A percentile compares a stretch with the other conserved stretches of the same genome.
Conservation (phyloP, 2,888 invertebrate genomes). For the Sinelater perroti region DNA sequence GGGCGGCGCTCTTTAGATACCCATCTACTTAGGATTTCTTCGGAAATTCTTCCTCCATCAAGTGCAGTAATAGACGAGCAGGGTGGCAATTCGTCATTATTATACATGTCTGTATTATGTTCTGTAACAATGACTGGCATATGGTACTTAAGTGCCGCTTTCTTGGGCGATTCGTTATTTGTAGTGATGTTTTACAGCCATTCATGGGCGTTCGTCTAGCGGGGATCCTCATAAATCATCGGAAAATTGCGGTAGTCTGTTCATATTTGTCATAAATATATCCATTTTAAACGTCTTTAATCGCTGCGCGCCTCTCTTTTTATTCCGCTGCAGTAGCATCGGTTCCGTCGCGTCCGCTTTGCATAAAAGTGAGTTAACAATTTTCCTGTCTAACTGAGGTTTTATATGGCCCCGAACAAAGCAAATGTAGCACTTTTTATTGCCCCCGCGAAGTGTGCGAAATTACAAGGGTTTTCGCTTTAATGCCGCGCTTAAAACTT, state of each 20-base stretch:
- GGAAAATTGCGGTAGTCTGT: constrained; percentile 42
- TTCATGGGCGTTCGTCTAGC: constrained; percentile 40
- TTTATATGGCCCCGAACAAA: constrained; percentile 28
- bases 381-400: constrained; percentile 28
- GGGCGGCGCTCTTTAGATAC: constrained; percentile 3
- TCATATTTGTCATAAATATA: constrained; percentile 38
- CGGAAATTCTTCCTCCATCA: constrained; percentile 18
- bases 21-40: constrained; percentile 5
- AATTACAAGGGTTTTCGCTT: constrained; percentile 31
- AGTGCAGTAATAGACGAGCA: constrained; percentile 16
- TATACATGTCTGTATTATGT: constrained; percentile 34
- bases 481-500: constrained; percentile 25
- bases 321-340: constrained; percentile 14
- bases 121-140: constrained; percentile 40
- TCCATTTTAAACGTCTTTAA: constrained; percentile 32
- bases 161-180: constrained; percentile 40
- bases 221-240: constrained; percentile 44
- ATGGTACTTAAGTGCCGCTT: constrained; percentile 40
- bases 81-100: constrained; percentile 37
- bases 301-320: constrained; percentile 26
- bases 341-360: constrained; percentile 20
- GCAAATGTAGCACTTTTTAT: constrained; percentile 34
- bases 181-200: constrained; percentile 34
- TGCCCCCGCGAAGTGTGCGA: constrained; percentile 24
- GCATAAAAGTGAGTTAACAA: constrained; percentile 28